phyloP scores from a whole-genome alignment of 2,113 vertebrate genomes.

The Penelope pileata region DNA sequence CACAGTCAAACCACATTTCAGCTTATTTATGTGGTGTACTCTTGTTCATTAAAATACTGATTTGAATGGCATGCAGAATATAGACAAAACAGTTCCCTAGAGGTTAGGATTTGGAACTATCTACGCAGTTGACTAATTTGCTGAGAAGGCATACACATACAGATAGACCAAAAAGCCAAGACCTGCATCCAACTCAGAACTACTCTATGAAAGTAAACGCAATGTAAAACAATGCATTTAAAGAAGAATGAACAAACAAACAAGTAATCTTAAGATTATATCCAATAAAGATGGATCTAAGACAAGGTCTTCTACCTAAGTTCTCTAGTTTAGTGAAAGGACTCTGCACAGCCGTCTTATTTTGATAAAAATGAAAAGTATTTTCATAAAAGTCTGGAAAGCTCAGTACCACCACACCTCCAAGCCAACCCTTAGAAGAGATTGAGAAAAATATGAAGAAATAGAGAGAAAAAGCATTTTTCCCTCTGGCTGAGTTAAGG shows the following conservation, averaged over 20 bases:
- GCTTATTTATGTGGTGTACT: not conserved
- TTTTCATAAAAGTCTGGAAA: not conserved
- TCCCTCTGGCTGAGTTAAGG: not conserved
- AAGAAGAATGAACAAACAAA: not conserved
- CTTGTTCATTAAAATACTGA: not conserved
- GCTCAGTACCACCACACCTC: rapidly evolving
- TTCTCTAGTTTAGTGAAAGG: not conserved
- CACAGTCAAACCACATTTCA: not conserved
- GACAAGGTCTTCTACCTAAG: not conserved
- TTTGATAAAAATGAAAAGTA: not conserved
- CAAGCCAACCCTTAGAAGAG: not conserved
- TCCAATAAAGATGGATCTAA: not conserved
- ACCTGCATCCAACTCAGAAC: not conserved
- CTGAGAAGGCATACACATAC: not conserved
- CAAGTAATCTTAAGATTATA: not conserved
- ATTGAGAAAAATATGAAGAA: not conserved
- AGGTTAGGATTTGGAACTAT: not conserved
- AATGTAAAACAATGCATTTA: not conserved
- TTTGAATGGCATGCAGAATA: not conserved
- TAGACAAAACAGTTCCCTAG: not conserved
- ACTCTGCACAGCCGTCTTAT: not conserved
- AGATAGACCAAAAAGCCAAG: not conserved
- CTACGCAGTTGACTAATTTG: not conserved
- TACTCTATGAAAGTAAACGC: not conserved
- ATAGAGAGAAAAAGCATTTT: not conserved